Base-by-base conservation (phyloP, 2,797 vertebrate species). In the Muscicapa striata region DNA sequence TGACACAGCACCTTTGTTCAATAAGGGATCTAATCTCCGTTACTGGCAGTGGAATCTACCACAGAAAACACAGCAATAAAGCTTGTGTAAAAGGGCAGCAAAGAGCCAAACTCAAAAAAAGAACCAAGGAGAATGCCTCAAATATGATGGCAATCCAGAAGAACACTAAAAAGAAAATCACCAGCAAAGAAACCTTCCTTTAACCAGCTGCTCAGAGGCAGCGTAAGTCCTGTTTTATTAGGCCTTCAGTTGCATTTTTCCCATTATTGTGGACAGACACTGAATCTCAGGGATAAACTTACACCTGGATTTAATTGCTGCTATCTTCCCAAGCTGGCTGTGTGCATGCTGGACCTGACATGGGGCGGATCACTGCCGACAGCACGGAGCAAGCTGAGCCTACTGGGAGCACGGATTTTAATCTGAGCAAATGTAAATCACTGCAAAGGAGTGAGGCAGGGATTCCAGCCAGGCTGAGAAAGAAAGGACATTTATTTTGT, bases 251-350 rank as follows among this genome's bases (percentile, higher is more conserved):
- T 61, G 68, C 88, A 70, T 84, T 90, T 93, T 87, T 59, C 74
- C 88, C 72, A 30, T 84, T 79, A 29, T 19, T 89, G 74, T 51
- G 67, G 86, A 73, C 83, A 90, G 81, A 63, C 17, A 1, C 0
- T 7, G 72, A 83, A 79, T 62, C 58, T 34, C 9, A 10, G 62
- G 83, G 80, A 75, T 74, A 58, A 93, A 34, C 36, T 29, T 16
- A 55, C 88, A 88, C 90, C 90, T 90, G 92, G 85, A 40, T 90
- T 72, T 78, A n/a, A 84, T 52, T 51, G 87, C 63, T 12, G 13
- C 80, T 78, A 29, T 61, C 93, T 43, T 18, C 34, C 16, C 74
- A 16, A 48, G 45, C 64, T 77, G 93, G 75, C 76, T 52, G 89
- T 4, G 67, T 1, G 18, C 55, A 13, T 0, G 13, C 73, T n/a